Evolutionary conservation across 2,888 invertebrate species (phyloP), one percentile per base, ranked within the genome.

Genomic region (Spilarctia lutea): DNA sequence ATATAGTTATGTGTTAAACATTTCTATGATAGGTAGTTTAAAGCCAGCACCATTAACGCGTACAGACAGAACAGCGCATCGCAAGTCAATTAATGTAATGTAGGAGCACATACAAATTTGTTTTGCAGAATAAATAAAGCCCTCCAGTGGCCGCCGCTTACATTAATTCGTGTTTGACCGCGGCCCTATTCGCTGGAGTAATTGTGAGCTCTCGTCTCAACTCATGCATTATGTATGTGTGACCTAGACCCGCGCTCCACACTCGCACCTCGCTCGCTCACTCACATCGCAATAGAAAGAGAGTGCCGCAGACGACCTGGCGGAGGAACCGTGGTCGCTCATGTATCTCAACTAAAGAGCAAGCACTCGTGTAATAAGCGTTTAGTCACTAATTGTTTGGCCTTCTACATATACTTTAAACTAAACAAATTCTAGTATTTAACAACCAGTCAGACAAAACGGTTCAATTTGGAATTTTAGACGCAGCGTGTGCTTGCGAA

Each of bases 211-310:
- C 30, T 67, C 45, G 45, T 42, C 27, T 16, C 45, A 18, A 27
- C 67, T 45, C 27, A 67, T 67, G 33, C 73, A 72, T 74, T 63
- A 73, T 75, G 73, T 52, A 73, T 52, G 67, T 39, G 42, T 68
- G 76, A 71, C 73, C 71, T 71, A 71, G 66, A 73, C 48, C 68
- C 72, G n/a, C 27, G 13, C 33, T 8, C 48, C 20, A 7, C 42
- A 13, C 33, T 0, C 27, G 33, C 68, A 8, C 33, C 27, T 27
- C 27, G 4, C 60, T 60, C 56, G 16, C 60, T 60, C 60, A 27
- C 27, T 27, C 60, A 60, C 27, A 60, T 27, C 0, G n/a, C 60
- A 13, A 27, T 27, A 4, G 60, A 60, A 60, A 27, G 16, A 60
- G 56, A 27, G 56, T 13, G 27, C 13, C 56, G 24, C 8, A 20